Base-by-base conservation (phyloP, 2,113 vertebrate genomes). In the Octodon degus region DNA sequence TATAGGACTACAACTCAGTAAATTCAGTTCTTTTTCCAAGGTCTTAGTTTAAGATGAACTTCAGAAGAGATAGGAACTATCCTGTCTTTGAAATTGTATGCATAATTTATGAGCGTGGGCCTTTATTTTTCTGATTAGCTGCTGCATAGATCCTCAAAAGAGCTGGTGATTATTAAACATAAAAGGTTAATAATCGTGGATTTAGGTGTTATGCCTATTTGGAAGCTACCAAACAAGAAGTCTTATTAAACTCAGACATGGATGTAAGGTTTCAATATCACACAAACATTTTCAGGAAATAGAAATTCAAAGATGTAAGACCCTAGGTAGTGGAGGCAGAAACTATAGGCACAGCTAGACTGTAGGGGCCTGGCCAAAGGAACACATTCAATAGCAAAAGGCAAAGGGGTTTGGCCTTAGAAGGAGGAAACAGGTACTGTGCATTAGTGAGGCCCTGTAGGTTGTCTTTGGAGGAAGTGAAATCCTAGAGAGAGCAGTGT, bases 401-500 rank as follows among this genome's bases (percentile, higher is more conserved):
- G n/a, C 43, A 87, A 58, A 34, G 32, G 60, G 8, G 43, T 14
- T 84, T 2, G 55, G 68, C 50, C 62, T 83, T 53, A 43, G 55
- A 47, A 82, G 50, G 32, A 68, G 14, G 0, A 2, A 60, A 25
- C 60, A 22, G 0, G 0, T 43, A 30, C 55, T 43, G 2, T 58
- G 3, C 13, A 1, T 16, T 30, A 63, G 11, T 24, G 22, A 62
- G 8, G 5, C n/a, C 81, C 47, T 0, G 34, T 65, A 50, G 55
- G 16, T 65, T 47, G 20, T 70, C 76, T 40, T 40, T 20, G 60
- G 72, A 62, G 10, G 19, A 37, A 50, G 7, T 22, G 53, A 90
- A 60, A 91, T 94, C 91, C 93, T 86, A 97, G 90, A 79, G 85
- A 81, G 93, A 88, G 74, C 95, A 96, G 81, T 88, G 77, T 94